These are phyloP conservation scores for Odontophorus gujanensis DNA, from an alignment of 2,113 vertebrate genomes.

Conservation along the genomic window DNA sequence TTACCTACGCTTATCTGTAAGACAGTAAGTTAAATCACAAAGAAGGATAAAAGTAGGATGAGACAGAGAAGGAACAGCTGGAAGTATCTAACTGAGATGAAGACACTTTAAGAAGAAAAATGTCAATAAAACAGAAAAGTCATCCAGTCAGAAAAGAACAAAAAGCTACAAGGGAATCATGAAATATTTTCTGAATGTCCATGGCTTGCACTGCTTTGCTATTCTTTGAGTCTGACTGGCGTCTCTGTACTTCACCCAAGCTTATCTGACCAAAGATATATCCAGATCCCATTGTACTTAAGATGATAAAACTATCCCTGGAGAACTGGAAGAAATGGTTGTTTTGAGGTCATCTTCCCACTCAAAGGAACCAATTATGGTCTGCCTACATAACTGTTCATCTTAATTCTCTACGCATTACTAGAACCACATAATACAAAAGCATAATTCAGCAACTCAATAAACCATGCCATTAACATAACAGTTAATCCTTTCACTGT, in stretches of 20 bases:
- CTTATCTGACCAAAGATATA: neutral
- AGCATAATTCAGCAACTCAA: neutral
- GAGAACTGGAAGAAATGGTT: neutral
- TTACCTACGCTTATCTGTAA: neutral
- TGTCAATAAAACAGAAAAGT: neutral
- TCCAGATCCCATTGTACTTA: neutral
- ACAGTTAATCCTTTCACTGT: neutral
- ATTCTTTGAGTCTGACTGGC: neutral
- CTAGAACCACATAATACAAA: neutral
- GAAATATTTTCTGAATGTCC: neutral
- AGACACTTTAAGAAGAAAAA: neutral
- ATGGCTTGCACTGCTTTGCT: neutral
- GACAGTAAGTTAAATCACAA: neutral
- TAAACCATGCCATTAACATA: neutral
- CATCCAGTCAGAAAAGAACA: neutral
- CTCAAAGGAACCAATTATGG: neutral
- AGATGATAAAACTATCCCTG: neutral
- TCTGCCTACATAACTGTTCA: neutral
- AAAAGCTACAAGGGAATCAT: neutral
- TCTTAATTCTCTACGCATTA: neutral
- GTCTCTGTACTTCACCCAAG: neutral
- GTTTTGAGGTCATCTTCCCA: neutral
- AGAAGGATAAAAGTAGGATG: neutral
- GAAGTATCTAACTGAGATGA: neutral
- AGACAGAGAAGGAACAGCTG: neutral